These are phyloP conservation scores for Donacobius atricapilla DNA, from an alignment of 2,113 vertebrate genomes.

Conservation along the genomic window DNA sequence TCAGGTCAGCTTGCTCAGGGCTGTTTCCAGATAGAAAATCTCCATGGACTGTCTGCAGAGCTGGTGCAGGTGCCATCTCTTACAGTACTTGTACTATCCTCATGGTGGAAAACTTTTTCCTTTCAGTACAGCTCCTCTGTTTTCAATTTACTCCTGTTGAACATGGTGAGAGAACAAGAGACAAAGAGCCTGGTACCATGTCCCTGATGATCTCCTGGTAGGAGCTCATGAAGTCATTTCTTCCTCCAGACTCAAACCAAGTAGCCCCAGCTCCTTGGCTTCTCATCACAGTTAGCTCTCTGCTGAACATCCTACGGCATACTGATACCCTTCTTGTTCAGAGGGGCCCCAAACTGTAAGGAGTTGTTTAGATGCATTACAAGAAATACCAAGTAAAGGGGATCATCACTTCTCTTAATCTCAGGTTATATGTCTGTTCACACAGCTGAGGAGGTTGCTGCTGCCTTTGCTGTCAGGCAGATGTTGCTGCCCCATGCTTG, in stretches of 20 bases:
- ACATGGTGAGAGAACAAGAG: neutral
- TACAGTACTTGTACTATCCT: neutral
- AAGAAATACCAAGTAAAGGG: neutral
- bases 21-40: neutral
- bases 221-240: neutral
- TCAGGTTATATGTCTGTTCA: neutral
- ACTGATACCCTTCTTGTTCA: neutral
- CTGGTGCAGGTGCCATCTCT: neutral
- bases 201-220: neutral
- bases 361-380: neutral
- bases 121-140: neutral
- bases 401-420: neutral
- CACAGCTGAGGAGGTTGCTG: neutral
- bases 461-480: neutral
- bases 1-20: neutral
- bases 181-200: neutral
- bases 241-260: neutral
- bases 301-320: neutral
- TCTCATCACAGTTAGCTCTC: neutral
- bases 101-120: neutral
- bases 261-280: accelerated
- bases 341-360: neutral
- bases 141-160: neutral
- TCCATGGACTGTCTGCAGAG: neutral
- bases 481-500: neutral